Percentiles rank a stretch among this genome's conserved stretches.
Conservation (phyloP, 30 jellyfish, hydroid and myxozoan species). For the Morbakka virulenta region DNA sequence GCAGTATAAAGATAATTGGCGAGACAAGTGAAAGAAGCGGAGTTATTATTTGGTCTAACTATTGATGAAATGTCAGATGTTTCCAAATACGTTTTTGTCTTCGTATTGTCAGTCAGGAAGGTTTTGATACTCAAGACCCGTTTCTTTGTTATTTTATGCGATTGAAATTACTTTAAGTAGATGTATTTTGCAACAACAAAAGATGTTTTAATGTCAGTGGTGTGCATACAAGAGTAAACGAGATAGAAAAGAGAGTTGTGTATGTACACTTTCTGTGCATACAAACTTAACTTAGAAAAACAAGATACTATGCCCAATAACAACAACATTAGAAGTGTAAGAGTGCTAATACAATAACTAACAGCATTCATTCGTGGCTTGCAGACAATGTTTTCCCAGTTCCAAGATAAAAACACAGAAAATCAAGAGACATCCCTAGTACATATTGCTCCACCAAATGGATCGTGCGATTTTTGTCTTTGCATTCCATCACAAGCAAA, state of each 20-base stretch:
- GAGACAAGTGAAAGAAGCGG: too few species aligned
- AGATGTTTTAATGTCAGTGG: too few species aligned
- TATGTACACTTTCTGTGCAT: constrained; percentile 46
- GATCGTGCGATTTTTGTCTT: background rate
- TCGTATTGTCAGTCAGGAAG: too few species aligned
- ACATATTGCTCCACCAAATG: constrained; percentile 31
- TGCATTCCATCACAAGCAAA: constrained; percentile 4
- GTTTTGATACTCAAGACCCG: too few species aligned
- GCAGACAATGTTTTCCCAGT: constrained; percentile 22
- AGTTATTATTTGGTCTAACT: too few species aligned
- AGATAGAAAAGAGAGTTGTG: constrained; percentile 23
- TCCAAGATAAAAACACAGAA: constrained; percentile 27
- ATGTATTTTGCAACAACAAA: too few species aligned
- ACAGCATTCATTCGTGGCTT: constrained; percentile 54
- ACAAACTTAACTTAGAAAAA: constrained; percentile 41
- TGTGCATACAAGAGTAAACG: too few species aligned
- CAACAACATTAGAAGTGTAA: constrained; percentile 29
- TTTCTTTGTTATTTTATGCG: too few species aligned
- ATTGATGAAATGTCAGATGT: too few species aligned
- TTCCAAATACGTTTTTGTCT: too few species aligned
- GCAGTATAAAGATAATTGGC: too few species aligned
- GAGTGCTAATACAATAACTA: constrained; percentile 36
- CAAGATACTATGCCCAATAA: constrained; percentile 48
- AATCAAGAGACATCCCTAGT: constrained; percentile 33
- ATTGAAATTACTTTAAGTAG: too few species aligned